Evolutionary conservation across 2,888 invertebrate species (phyloP), one percentile per base, ranked within the genome.

Genomic region (Drosophila recens): DNA sequence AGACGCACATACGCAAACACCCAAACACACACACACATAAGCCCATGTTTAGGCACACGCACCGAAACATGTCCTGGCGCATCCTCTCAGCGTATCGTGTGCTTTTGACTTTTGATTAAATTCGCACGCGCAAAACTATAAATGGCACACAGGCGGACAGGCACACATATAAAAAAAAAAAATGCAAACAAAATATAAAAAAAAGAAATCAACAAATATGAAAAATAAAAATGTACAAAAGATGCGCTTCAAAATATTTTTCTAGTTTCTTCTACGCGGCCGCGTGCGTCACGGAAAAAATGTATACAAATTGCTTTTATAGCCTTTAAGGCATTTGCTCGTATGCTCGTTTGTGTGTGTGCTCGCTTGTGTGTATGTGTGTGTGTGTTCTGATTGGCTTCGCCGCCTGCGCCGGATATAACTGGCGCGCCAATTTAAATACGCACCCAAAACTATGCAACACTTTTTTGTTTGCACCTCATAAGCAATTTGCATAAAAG

Each of bases 51-150:
- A 49, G 43, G 45, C 69, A 53, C 57, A 71, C 75, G 76, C 76
- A 69, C 49, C 59, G 52, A n/a, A n/a, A 64, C 59, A 66, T 59
- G 63, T 82, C 69, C 80, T 66, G 62, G 36, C 64, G 34, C 58
- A 67, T 68, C 65, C 66, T 64, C 53, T 46, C 52, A 4, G 56
- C 51, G 48, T 42, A 17, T 63, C 62, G 57, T 51, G 43, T 59
- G 67, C 66, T 85, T 85, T 83, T 85, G 88, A 87, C 85, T 87
- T 86, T 86, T 85, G 85, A 86, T 86, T 86, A 83, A 86, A 86
- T 85, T 85, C 79, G 81, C 80, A 85, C 86, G 75, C 75, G 75
- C 71, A 58, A 81, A 83, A 80, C 71, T 69, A 71, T 67, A 65
- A 75, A 80, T 78, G 75, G 15, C 63, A 54, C 38, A 46, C 33